Evolutionary conservation across 1,140 invertebrate genomes (phyloP).

Genomic region (Sitophilus oryzae): DNA sequence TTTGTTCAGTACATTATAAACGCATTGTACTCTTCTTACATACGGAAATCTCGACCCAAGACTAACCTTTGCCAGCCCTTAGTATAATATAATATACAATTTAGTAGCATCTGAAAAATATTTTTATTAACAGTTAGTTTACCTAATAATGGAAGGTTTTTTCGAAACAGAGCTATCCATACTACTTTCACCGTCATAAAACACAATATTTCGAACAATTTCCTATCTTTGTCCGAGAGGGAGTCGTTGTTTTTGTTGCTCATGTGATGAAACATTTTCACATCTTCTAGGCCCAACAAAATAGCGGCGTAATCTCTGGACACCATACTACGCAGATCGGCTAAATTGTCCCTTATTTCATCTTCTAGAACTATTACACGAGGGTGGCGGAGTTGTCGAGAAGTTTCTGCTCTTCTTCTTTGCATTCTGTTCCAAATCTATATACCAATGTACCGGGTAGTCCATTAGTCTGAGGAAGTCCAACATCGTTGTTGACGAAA

Average conservation of each 20-base stretch:
- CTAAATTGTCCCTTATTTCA: slow-evolving; percentile 51
- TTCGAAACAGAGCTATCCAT: slow-evolving; percentile 56
- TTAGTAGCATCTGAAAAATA: too few species aligned
- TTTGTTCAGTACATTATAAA: too few species aligned
- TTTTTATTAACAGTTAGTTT: slow-evolving; percentile 10
- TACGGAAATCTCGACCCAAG: too few species aligned
- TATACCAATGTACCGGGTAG: too few species aligned
- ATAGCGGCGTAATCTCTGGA: slow-evolving; percentile 55
- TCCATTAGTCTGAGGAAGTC: too few species aligned
- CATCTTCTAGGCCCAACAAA: slow-evolving; percentile 49
- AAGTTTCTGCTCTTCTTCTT: slow-evolving; percentile 48
- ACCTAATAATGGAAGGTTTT: slow-evolving; percentile 54
- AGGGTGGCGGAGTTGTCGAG: slow-evolving; percentile 53
- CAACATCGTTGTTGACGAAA: too few species aligned
- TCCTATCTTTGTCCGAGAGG: slow-evolving; percentile 54
- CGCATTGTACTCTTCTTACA: too few species aligned
- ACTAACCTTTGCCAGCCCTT: too few species aligned
- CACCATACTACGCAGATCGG: slow-evolving; percentile 52
- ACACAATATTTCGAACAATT: slow-evolving; percentile 53
- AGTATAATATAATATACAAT: too few species aligned
- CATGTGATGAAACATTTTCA: slow-evolving; percentile 53
- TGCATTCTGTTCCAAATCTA: slow-evolving; percentile 52
- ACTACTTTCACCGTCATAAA: slow-evolving; percentile 53
- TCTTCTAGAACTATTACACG: slow-evolving; percentile 50
- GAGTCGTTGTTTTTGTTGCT: slow-evolving; percentile 49